Evolutionary conservation across 2,888 invertebrate genomes (phyloP).

Genomic region (Hipparchia sbordonii): DNA sequence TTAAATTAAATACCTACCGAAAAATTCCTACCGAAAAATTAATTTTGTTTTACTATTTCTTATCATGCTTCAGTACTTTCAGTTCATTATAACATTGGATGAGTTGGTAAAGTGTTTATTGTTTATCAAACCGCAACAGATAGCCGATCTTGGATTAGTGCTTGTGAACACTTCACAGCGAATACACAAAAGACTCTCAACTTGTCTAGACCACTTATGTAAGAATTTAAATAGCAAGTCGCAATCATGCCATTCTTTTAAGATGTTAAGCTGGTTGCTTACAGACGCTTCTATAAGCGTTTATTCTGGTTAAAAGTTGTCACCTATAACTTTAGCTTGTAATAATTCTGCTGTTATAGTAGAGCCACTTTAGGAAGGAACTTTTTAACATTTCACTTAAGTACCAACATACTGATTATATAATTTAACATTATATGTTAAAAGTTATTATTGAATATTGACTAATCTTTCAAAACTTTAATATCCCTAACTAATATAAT

Average conservation of each 20-base stretch:
- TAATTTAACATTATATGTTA: too few species aligned
- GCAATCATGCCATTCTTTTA: constrained; percentile 1
- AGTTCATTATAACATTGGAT: neutral
- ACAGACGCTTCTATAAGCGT: too few species aligned
- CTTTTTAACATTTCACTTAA: too few species aligned
- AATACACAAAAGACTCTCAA: neutral
- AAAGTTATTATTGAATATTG: too few species aligned
- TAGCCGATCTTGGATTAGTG: constrained; percentile 16
- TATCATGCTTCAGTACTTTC: too few species aligned
- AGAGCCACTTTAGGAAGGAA: too few species aligned
- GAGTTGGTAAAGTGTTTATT: neutral
- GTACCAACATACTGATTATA: too few species aligned
- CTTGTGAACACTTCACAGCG: constrained; percentile 16
- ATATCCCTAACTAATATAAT: too few species aligned
- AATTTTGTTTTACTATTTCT: too few species aligned
- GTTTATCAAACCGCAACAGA: constrained; percentile 14
- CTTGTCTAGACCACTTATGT: constrained; percentile 17
- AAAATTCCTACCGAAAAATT: too few species aligned
- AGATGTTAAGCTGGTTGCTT: neutral
- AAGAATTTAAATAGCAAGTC: constrained; percentile 14
- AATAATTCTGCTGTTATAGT: neutral
- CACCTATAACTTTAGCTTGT: neutral
- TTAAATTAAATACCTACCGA: too few species aligned
- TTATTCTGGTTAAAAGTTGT: neutral
- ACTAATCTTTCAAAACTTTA: too few species aligned